These are phyloP conservation scores for Drosophila guanche DNA, from an alignment of 1,140 invertebrate genomes.

Conservation along the genomic window DNA sequence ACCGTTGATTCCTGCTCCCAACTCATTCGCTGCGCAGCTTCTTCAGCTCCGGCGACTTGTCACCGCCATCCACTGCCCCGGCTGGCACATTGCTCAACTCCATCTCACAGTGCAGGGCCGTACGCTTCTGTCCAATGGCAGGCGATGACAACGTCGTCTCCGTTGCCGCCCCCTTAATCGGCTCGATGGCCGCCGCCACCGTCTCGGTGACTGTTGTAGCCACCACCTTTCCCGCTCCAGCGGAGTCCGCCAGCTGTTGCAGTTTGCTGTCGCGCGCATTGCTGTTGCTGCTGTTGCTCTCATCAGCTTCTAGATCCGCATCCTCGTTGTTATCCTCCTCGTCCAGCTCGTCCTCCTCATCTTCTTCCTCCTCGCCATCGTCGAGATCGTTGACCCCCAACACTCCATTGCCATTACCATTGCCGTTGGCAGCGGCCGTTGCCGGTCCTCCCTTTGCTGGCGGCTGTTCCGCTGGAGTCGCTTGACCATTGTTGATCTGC, in stretches of 20 bases:
- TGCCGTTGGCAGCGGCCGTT: constrained; percentile 53
- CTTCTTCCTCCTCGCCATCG: constrained; percentile 57
- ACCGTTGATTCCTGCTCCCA: constrained; percentile 12
- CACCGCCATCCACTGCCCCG: constrained; percentile 8
- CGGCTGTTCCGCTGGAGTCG: constrained; percentile 10
- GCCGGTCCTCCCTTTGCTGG: constrained; percentile 20
- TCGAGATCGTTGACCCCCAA: constrained; percentile 47
- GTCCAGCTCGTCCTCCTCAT: constrained; percentile 57
- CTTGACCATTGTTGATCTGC: constrained; percentile 60
- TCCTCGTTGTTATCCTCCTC: constrained; percentile 54
- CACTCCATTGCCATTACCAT: constrained; percentile 59
- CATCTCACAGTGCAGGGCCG: constrained; percentile 61
- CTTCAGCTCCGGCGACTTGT: constrained; percentile 76
- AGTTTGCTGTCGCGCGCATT: constrained; percentile 58
- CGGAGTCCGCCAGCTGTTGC: constrained; percentile 45
- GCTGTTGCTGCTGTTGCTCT: constrained; percentile 69
- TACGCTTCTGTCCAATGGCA: constrained; percentile 63
- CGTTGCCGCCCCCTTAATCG: constrained; percentile 9
- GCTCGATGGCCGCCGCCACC: constrained; percentile 17
- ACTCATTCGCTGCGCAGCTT: constrained; percentile 82
- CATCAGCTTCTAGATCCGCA: constrained; percentile 70
- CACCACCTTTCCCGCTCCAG: constrained; percentile 29
- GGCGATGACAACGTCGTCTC: constrained; percentile 25
- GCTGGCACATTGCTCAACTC: constrained; percentile 26
- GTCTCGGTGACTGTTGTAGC: constrained; percentile 15